Conservation (phyloP, 2,797 vertebrate species). For the Chrysocyon brachyurus region DNA sequence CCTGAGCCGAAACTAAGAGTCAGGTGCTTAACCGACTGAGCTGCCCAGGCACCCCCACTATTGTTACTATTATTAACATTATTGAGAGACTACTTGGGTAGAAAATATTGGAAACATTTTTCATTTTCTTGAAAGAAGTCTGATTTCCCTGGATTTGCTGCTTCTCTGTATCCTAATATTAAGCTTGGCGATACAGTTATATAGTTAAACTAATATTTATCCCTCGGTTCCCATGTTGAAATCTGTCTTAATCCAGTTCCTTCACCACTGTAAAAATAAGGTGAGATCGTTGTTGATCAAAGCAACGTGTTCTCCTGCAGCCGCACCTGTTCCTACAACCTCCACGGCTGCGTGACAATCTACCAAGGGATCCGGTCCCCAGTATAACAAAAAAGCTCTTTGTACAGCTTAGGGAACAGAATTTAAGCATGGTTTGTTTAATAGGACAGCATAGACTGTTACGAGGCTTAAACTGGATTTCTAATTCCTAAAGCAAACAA, state of each 20-base stretch:
- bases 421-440: background rate
- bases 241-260: background rate
- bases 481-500: slow-evolving; percentile 21
- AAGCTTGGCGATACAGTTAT: background rate
- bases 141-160: background rate
- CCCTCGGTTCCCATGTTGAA: background rate
- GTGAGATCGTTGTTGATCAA: background rate
- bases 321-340: background rate
- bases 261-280: background rate
- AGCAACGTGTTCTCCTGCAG: background rate
- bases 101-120: background rate
- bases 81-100: background rate
- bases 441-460: background rate
- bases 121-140: background rate
- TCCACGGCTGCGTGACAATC: background rate
- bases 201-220: too few species aligned
- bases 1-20: background rate
- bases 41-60: background rate
- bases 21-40: background rate
- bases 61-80: background rate
- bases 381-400: background rate
- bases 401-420: background rate
- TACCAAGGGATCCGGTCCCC: background rate
- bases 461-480: background rate
- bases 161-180: background rate